A percentile compares a stretch with the other conserved stretches of the same genome.
Evolutionary conservation across 2,797 vertebrate genomes (phyloP).

Genomic region (Steatocranus sp.): DNA sequence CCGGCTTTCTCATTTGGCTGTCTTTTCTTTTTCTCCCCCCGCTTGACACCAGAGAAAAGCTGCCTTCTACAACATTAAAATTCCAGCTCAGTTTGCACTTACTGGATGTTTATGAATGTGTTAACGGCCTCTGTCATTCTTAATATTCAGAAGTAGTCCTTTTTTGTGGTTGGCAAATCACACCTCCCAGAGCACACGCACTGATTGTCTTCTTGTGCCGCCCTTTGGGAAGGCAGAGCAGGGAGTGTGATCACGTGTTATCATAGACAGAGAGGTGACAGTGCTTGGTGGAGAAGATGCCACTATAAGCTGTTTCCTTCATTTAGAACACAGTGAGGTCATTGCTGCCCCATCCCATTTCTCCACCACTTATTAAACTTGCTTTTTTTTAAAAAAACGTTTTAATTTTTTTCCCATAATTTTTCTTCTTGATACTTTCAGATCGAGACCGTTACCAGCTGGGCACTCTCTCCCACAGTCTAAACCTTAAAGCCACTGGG

Average conservation of each 20-base stretch:
- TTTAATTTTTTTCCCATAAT: background rate
- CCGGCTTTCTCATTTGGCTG: constrained; percentile 42
- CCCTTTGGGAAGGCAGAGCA: constrained; percentile 77
- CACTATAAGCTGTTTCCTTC: constrained; percentile 71
- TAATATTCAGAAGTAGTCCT: constrained; percentile 87
- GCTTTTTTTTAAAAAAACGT: rapidly evolving
- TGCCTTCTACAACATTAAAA: constrained; percentile 79
- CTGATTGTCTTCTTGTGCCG: constrained; percentile 77
- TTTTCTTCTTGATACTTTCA: constrained; percentile 55
- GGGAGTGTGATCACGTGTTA: constrained; percentile 30
- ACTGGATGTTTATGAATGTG: constrained; percentile 89
- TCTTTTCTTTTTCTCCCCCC: constrained; percentile 12
- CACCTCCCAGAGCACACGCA: constrained; percentile 80
- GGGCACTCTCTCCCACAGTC: constrained; percentile 91
- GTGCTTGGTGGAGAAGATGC: background rate
- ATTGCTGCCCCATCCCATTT: background rate
- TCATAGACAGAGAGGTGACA: background rate
- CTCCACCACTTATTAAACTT: background rate
- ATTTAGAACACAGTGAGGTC: constrained; percentile 66
- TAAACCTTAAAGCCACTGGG: constrained; percentile 85
- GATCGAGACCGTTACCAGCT: constrained; percentile 95
- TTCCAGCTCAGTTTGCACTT: constrained; percentile 82
- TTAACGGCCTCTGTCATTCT: constrained; percentile 94
- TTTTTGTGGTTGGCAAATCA: constrained; percentile 75
- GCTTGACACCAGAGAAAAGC: constrained; percentile 27